Conservation (phyloP, 2,113 vertebrate genomes). For the Tiliqua scincoides region DNA sequence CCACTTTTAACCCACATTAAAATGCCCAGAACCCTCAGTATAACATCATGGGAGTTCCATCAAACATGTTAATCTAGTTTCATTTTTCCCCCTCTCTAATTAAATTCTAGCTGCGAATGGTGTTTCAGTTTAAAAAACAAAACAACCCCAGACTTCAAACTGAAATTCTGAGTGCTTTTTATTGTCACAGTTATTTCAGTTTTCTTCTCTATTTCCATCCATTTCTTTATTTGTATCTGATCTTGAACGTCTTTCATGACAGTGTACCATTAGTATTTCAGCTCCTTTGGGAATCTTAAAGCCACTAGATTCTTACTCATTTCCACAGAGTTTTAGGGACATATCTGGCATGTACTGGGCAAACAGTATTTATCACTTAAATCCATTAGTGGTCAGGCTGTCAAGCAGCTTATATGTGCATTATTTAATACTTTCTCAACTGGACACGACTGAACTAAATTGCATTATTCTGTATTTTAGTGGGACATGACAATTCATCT, state of each 20-base stretch:
- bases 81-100: neutral
- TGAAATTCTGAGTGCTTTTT: neutral
- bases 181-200: accelerated
- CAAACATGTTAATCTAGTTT: too few species aligned
- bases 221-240: neutral
- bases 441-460: constrained; percentile 38
- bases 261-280: neutral
- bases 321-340: constrained; percentile 41
- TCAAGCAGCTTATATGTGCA: constrained; percentile 11
- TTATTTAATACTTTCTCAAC: constrained; percentile 20
- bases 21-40: too few species aligned
- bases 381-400: constrained; percentile 32
- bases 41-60: too few species aligned
- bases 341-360: neutral
- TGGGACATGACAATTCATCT: neutral
- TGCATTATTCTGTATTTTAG: constrained; percentile 29
- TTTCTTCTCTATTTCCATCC: neutral
- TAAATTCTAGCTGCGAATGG: neutral
- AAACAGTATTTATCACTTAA: constrained; percentile 44
- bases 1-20: too few species aligned
- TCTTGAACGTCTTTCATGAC: neutral
- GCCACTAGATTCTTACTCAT: neutral
- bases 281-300: neutral
- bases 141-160: neutral
- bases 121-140: neutral